Percentiles rank a stretch among this genome's conserved stretches.
Conservation (phyloP, 2,888 invertebrate species). For the Trissolcus brochymenae region DNA sequence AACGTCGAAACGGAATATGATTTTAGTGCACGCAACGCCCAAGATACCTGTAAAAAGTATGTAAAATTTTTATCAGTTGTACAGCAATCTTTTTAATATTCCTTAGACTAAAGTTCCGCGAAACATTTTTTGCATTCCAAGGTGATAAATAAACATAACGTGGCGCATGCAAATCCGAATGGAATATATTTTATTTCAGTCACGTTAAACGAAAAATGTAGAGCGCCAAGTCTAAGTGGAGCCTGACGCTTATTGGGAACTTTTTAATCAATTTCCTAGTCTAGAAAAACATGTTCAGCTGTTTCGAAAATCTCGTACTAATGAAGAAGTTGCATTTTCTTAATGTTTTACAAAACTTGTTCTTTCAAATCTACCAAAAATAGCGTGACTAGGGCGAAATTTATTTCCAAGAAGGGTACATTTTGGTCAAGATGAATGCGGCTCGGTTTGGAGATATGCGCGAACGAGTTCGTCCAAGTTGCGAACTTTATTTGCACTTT, state of each 20-base stretch:
- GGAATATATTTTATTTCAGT: conserved; percentile 53
- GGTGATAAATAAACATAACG: conserved; percentile 56
- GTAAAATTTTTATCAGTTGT: conserved; percentile 28
- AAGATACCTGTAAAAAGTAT: too few relatives aligned
- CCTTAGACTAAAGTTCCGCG: background rate
- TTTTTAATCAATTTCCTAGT: conserved; percentile 63
- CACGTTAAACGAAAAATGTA: conserved; percentile 58
- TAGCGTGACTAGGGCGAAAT: background rate
- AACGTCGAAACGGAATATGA: too few relatives aligned
- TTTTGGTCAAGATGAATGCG: conserved; percentile 2
- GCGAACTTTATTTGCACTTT: conserved; percentile 22
- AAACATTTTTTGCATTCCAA: conserved; percentile 39
- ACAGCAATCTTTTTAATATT: conserved; percentile 10
- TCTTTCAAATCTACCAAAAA: background rate
- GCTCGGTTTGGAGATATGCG: conserved; percentile 18
- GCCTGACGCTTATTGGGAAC: conserved; percentile 65
- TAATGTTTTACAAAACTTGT: conserved; percentile 3
- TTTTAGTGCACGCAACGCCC: too few relatives aligned
- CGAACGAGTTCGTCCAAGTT: conserved; percentile 31
- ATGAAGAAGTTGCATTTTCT: conserved; percentile 19
- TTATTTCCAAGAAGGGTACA: conserved; percentile 2
- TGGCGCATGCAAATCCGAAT: conserved; percentile 33
- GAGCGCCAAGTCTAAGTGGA: conserved; percentile 61
- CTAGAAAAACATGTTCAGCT: conserved; percentile 57
- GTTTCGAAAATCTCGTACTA: conserved; percentile 36